Evolutionary conservation across 2,888 invertebrate genomes (phyloP), one percentile per base, ranked within the genome.

Genomic region (Epiblema foenella): DNA sequence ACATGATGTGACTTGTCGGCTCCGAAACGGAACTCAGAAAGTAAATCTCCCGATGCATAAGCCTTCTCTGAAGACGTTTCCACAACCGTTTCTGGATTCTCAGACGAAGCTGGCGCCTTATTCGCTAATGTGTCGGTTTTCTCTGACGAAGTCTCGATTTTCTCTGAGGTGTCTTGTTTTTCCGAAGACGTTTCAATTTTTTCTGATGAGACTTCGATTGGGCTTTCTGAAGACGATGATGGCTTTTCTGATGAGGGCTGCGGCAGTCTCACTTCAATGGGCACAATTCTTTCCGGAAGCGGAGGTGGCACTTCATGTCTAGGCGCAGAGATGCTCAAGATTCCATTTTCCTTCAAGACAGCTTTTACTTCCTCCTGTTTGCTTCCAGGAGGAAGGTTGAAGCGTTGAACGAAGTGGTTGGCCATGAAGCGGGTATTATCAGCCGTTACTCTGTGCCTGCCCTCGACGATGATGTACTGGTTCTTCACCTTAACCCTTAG

Each of bases 231-330:
- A 74, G 79, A 68, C 8, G 66, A 11, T 65, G 75, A 74, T 11
- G 79, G 77, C 77, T 68, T 83, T 78, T 67, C 78, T 0, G 85
- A 81, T 37, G 81, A 78, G 0, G 79, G 78, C 69, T 84, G 83
- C 3, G 87, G 82, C 12, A 81, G 68, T 72, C 76, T 79, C 0
- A 92, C 86, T 82, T 88, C 85, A 5, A 93, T 93, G 0, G 90
- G 91, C 2, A 93, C 89, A 75, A 85, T 85, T 63, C 88, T 83
- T 72, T 92, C 93, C 0, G 90, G 90, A 1, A 80, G 87, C 0
- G 93, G 92, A 4, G 91, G 91, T 0, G 93, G 92, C 0, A 92
- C 69, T 64, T 88, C 86, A 63, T 93, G 91, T 79, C 87, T 91
- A 0, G 93, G 93, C 1, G 89, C 91, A 1, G 86, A 82, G 18